A percentile compares a stretch with the other conserved stretches of the same genome.
These are phyloP conservation scores for Hucho hucho DNA, from an alignment of 2,113 vertebrate genomes.

Conservation along the genomic window DNA sequence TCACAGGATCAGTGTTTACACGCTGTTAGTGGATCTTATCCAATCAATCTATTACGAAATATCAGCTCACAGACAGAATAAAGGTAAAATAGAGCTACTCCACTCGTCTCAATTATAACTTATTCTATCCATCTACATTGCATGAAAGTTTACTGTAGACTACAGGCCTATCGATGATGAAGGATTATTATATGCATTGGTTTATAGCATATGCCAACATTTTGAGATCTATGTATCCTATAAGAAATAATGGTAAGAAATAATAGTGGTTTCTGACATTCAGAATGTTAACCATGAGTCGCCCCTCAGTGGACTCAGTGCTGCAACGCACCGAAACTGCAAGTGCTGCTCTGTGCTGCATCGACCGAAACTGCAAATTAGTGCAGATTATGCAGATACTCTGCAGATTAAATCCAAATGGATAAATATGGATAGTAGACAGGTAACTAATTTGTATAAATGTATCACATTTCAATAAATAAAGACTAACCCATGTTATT, in stretches of 20 bases:
- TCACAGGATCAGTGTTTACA: slow-evolving; percentile 37
- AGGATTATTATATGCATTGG: no score
- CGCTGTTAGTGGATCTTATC: slow-evolving; percentile 17
- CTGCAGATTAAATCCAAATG: no score
- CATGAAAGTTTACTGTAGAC: background rate
- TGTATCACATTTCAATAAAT: no score
- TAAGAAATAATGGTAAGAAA: background rate
- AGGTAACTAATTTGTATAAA: no score
- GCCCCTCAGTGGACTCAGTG: slow-evolving; percentile 15
- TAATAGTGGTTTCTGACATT: background rate
- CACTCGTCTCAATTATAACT: background rate
- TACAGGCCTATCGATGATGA: no score
- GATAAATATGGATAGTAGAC: no score
- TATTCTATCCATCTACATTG: background rate
- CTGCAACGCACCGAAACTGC: background rate
- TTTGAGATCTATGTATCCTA: no score
- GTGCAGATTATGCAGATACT: no score
- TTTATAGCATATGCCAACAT: no score
- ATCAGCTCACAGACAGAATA: background rate
- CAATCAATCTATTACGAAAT: slow-evolving; percentile 24
- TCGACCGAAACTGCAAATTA: background rate
- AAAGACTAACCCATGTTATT: background rate
- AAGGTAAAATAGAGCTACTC: background rate
- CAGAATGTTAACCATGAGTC: background rate
- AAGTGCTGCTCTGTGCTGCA: background rate